These are phyloP conservation scores for Stylophora pistillata DNA, from an alignment of 64 coral and sea anemone species.

Conservation along the genomic window DNA sequence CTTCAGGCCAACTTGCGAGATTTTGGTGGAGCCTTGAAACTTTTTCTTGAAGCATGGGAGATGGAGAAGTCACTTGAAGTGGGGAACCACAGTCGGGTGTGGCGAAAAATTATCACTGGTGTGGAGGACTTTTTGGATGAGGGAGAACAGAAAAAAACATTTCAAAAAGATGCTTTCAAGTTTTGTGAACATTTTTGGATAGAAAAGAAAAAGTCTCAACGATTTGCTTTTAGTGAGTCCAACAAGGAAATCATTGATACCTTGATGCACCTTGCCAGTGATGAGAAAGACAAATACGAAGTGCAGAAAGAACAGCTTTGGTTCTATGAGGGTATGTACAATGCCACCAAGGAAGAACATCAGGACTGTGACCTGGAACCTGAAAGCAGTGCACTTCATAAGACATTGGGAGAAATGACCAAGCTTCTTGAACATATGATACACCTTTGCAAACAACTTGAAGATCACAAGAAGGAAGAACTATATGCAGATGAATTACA, in stretches of 20 bases:
- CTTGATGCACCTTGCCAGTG: neutral
- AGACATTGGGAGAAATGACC: neutral
- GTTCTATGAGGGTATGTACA: neutral
- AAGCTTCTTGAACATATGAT: neutral
- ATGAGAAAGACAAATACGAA: neutral
- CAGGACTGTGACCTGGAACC: neutral
- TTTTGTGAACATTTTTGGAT: no score
- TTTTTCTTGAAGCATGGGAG: slow-evolving; percentile 19
- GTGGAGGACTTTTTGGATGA: neutral
- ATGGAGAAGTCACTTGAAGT: slow-evolving; percentile 20
- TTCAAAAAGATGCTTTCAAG: no score
- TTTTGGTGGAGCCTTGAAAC: slow-evolving; percentile 8
- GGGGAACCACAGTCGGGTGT: neutral
- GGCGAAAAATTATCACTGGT: neutral
- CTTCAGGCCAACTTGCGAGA: slow-evolving; percentile 7
- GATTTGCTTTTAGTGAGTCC: no score
- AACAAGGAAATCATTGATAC: neutral
- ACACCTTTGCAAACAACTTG: neutral
- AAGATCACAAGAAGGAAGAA: neutral
- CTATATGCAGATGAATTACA: no score
- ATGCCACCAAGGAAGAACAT: neutral
- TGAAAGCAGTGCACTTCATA: neutral
- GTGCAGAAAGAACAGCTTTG: neutral
- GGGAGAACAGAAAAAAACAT: neutral
- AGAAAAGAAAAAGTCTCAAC: no score